These are phyloP conservation scores for Nudaria mundana DNA, from an alignment of 2,888 invertebrate genomes.

Conservation along the genomic window DNA sequence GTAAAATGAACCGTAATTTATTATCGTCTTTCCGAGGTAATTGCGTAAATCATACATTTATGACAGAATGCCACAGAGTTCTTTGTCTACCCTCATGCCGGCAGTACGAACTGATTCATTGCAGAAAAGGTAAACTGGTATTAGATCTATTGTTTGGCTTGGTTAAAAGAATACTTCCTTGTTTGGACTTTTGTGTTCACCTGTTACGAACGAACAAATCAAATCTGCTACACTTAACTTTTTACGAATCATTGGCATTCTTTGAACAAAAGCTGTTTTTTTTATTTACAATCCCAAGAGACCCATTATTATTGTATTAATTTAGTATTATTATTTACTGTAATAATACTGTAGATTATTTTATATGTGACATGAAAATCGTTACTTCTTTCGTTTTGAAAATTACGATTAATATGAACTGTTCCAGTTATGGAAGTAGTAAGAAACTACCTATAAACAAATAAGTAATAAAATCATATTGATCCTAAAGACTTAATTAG, in stretches of 20 bases:
- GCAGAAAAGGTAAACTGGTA: slow-evolving; percentile 57
- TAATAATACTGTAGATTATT: no score
- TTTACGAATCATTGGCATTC: no score
- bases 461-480: slow-evolving; percentile 58
- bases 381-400: no score
- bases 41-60: slow-evolving; percentile 80
- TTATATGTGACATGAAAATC: no score
- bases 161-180: slow-evolving; percentile 26
- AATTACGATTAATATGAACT: no score
- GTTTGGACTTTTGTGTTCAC: slow-evolving; percentile 24
- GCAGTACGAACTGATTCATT: slow-evolving; percentile 44
- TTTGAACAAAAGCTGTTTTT: no score
- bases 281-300: no score
- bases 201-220: slow-evolving; percentile 8
- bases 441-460: slow-evolving; percentile 53
- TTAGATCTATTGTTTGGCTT: slow-evolving; percentile 41
- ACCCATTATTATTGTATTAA: no score
- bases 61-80: slow-evolving; percentile 64
- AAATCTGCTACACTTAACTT: neutral
- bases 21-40: slow-evolving; percentile 71
- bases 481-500: slow-evolving; percentile 78
- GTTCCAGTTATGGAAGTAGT: slow-evolving; percentile 25
- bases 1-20: slow-evolving; percentile 74
- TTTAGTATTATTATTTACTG: no score
- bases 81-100: slow-evolving; percentile 63